Base-by-base conservation (phyloP, 2,113 vertebrate genomes). In the Crotalus helleri region DNA sequence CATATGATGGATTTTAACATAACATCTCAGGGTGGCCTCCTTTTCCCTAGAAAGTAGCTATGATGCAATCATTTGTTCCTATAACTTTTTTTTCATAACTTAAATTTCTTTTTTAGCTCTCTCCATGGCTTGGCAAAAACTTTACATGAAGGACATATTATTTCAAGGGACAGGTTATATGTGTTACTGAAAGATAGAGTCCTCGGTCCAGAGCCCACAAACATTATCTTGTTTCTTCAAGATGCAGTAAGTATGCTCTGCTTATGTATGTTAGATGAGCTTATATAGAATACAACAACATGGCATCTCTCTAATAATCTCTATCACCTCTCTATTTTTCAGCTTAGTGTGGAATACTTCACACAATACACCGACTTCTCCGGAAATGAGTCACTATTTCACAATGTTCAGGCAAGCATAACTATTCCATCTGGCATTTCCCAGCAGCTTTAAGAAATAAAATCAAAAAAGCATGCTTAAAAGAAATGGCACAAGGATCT, bases 371-470 rank as follows among this genome's bases (percentile, higher is more conserved):
- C 94, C 89, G 93, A 96, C 92, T 89, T 90, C 92, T 95, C 90
- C 88, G 85, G 92, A 95, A 96, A 95, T 94, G 93, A 96, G 94
- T 96, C 95, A 58, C 96, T 93, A 0, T 96, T 97, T 94, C 93
- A 94, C 93, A 97, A 97, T 94, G 26, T 97, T 93, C 96, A 97
- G 97, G 97, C 95, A 97, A 97, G 96, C 24, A 90, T 92, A 94
- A 95, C 2, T 94, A 26, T 93, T 53, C 92, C 95, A 69, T 94
- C 54, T 94, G 93, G 94, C 33, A 57, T 91, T 92, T 54, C 74
- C n/a, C 15, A 8, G 1, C 59, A 58, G 1, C 64, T 64, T 90
- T 64, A 57, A 92, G 61, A 90, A 85, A 19, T 26, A 94, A 91
- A 92, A 88, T 13, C 92, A 58, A 86, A 81, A 24, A 64, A 0